Conservation (phyloP, 2,113 vertebrate species). For the Vanacampus margaritifer region DNA sequence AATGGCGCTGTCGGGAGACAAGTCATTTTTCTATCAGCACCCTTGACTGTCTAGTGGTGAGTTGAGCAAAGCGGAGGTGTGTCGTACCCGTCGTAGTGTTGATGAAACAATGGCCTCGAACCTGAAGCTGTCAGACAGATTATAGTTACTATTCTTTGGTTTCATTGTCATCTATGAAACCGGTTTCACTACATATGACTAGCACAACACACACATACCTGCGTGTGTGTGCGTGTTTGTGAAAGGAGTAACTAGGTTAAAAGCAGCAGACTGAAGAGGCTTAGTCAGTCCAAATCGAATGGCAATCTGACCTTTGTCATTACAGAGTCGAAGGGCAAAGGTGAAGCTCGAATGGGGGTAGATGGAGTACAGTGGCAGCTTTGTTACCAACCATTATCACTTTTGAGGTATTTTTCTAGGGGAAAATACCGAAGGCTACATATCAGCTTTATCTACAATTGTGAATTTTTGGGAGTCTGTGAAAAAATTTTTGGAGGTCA, state of each 20-base stretch:
- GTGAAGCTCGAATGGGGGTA: slow-evolving; percentile 10
- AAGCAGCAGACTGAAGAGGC: slow-evolving; percentile 16
- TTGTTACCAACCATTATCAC: slow-evolving; percentile 6
- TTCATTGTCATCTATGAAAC: slow-evolving; percentile 32
- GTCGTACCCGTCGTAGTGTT: slow-evolving; percentile 11
- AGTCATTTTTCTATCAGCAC: slow-evolving; percentile 44
- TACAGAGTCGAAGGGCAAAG: slow-evolving; percentile 23
- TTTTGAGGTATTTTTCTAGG: background rate
- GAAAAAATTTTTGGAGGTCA: background rate
- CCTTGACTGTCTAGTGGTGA: slow-evolving; percentile 13
- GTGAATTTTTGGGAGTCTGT: background rate
- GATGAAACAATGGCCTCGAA: slow-evolving; percentile 44
- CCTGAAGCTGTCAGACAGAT: slow-evolving; percentile 38
- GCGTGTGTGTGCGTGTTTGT: background rate
- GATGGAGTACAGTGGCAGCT: slow-evolving; percentile 14
- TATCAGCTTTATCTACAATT: background rate
- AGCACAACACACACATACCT: slow-evolving; percentile 10
- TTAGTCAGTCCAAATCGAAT: slow-evolving; percentile 27
- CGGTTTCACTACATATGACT: slow-evolving; percentile 31
- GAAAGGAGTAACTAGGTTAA: slow-evolving; percentile 9
- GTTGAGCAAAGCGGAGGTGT: background rate
- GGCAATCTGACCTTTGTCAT: slow-evolving; percentile 26
- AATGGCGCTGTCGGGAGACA: slow-evolving; percentile 37
- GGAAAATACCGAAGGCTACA: background rate
- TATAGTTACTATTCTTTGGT: slow-evolving; percentile 7